Conservation (phyloP, 2,113 vertebrate genomes). For the Gracilinanus agilis region DNA sequence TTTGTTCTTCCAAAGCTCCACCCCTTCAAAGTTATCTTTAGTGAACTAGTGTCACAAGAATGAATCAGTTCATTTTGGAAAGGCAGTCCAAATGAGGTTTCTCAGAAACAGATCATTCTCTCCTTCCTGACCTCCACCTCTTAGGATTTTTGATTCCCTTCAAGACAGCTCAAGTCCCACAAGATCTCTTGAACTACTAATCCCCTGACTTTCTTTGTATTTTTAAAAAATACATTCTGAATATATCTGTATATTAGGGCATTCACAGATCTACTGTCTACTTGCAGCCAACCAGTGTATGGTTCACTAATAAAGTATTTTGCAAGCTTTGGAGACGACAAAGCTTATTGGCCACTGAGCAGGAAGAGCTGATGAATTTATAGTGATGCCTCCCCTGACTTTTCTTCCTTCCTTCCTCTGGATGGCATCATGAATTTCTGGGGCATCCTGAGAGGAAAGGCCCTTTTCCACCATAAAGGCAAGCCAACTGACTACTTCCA, state of each 20-base stretch:
- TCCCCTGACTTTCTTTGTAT: not conserved
- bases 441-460: not conserved
- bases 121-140: not conserved
- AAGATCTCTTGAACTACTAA: not conserved
- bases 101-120: not conserved
- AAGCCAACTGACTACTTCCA: not conserved
- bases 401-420: not conserved
- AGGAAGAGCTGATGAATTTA: not conserved
- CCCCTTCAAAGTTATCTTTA: not conserved
- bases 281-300: not conserved
- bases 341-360: no score
- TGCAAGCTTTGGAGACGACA: no score
- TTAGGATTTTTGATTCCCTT: not conserved
- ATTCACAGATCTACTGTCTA: not conserved
- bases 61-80: not conserved
- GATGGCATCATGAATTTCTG: not conserved
- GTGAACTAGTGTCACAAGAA: not conserved
- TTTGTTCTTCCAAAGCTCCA: not conserved
- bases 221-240: not conserved
- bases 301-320: not conserved
- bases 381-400: not conserved
- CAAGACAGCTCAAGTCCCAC: not conserved
- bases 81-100: not conserved
- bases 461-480: not conserved
- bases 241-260: not conserved